These are phyloP conservation scores for Chorisops tibialis DNA, from an alignment of 2,888 invertebrate genomes.

Conservation along the genomic window DNA sequence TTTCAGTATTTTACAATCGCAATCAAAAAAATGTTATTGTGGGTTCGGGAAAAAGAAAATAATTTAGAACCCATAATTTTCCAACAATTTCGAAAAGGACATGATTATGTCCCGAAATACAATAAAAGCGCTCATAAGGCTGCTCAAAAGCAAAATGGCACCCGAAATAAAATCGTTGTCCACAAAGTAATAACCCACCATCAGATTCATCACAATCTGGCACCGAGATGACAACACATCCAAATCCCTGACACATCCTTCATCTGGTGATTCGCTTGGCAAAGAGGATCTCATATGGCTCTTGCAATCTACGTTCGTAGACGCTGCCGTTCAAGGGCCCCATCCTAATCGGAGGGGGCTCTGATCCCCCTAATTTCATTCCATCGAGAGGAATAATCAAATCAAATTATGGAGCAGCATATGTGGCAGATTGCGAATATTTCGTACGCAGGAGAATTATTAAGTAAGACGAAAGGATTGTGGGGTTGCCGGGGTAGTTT, in stretches of 20 bases:
- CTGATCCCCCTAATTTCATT: background rate
- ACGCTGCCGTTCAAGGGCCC: background rate
- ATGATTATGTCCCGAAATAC: too few species aligned
- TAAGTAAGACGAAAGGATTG: slow-evolving; percentile 23
- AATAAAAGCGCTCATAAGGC: too few species aligned
- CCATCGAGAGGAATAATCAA: slow-evolving; percentile 26
- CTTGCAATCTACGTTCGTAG: background rate
- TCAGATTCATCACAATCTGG: slow-evolving; percentile 25
- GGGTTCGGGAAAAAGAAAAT: too few species aligned
- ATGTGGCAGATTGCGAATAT: slow-evolving; percentile 28
- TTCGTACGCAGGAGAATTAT: slow-evolving; percentile 29
- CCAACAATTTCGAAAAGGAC: too few species aligned
- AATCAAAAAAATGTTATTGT: too few species aligned
- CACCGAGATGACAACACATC: slow-evolving; percentile 26
- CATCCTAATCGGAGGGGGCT: background rate
- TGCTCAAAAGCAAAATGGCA: background rate
- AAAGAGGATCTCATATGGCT: slow-evolving; percentile 1
- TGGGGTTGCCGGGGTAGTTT: too few species aligned
- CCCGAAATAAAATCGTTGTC: slow-evolving; percentile 18
- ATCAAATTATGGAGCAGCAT: slow-evolving; percentile 27
- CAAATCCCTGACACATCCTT: slow-evolving; percentile 27
- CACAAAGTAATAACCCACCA: slow-evolving; percentile 21
- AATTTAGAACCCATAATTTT: too few species aligned
- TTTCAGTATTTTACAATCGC: too few species aligned
- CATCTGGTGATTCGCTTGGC: slow-evolving; percentile 19